These are phyloP conservation scores for Columba guinea DNA, from an alignment of 2,797 vertebrate genomes.

Conservation along the genomic window DNA sequence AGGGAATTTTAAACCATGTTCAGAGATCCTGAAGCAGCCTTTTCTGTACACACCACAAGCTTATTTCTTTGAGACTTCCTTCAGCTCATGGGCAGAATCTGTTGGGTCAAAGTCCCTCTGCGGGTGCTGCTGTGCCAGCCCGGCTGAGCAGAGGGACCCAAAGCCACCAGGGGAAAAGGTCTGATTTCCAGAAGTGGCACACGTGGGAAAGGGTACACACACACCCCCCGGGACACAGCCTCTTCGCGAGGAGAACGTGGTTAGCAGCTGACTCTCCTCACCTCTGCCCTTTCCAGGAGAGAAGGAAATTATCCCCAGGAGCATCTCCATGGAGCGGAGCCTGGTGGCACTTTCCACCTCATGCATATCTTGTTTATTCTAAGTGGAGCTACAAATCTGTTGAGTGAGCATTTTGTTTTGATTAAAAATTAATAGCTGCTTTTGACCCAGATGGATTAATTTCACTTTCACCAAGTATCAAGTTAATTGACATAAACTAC, in stretches of 20 bases:
- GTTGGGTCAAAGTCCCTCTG: accelerated
- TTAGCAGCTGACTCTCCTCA: background rate
- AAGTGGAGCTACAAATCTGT: constrained; percentile 73
- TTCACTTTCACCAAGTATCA: constrained; percentile 78
- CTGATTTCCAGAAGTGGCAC: background rate
- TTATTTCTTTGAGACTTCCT: background rate
- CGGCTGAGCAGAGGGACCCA: background rate
- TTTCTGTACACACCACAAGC: background rate
- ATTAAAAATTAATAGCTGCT: constrained; percentile 84
- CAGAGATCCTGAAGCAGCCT: background rate
- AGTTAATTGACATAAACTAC: constrained; percentile 81
- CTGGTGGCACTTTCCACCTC: constrained; percentile 35
- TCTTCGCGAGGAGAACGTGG: background rate
- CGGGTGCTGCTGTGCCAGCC: background rate
- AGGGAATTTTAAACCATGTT: background rate
- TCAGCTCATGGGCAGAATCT: background rate
- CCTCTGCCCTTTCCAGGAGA: constrained; percentile 24
- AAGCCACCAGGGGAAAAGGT: accelerated
- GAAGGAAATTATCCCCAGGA: constrained; percentile 27
- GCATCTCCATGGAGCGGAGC: background rate
- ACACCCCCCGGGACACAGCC: background rate
- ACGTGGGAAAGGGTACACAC: background rate
- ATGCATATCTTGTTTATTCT: constrained; percentile 59
- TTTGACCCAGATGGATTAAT: constrained; percentile 81
- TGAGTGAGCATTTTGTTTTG: constrained; percentile 77